Evolutionary conservation across 2,113 vertebrate species (phyloP), one percentile per base, ranked within the genome.

Genomic region (Menura novaehollandiae): DNA sequence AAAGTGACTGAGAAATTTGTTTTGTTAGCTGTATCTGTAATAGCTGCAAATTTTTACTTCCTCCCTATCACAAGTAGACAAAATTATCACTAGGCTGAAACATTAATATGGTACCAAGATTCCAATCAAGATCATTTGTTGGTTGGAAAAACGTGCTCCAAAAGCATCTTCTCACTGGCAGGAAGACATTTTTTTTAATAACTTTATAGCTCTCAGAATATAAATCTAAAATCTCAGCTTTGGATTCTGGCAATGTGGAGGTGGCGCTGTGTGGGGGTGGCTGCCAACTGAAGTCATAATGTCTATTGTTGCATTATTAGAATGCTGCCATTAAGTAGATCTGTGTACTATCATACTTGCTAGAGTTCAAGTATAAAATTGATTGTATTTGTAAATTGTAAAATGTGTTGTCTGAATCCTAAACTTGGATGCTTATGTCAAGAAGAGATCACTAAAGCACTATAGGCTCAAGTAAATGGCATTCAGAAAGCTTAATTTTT

Each of bases 251-350:
- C 2, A 6, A 60, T 74, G 47, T 68, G 92, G 86, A 77, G 87
- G 91, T 86, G 68, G 60, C 2, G 13, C 17, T 62, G 41, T 88
- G 83, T 64, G 72, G 55, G 94, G 76, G 75, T 86, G 79, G 83
- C 79, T 95, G 64, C 89, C 82, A 76, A 46, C 55, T 76, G 64
- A 91, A 97, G 80, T 28, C 59, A 71, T 44, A 86, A 96, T 75
- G 64, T 80, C 86, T 93, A 93, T 95, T 96, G 89, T 91, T 96
- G 85, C 85, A 37, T 85, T 93, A 91, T 84, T 95, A 96, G 83
- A 97, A 97, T 95, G 47, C 75, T 94, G 76, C 69, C 80, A 85
- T 94, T 95, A 85, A 80, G 84, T 74, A 85, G 23, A 71, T 78
- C 64, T 95, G 75, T 12, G 9, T 67, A 91, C 95, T 92, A 76